Percentiles rank a stretch among this genome's conserved stretches.
phyloP scores from a whole-genome alignment of 1,140 invertebrate genomes.

The Atta colombica region DNA sequence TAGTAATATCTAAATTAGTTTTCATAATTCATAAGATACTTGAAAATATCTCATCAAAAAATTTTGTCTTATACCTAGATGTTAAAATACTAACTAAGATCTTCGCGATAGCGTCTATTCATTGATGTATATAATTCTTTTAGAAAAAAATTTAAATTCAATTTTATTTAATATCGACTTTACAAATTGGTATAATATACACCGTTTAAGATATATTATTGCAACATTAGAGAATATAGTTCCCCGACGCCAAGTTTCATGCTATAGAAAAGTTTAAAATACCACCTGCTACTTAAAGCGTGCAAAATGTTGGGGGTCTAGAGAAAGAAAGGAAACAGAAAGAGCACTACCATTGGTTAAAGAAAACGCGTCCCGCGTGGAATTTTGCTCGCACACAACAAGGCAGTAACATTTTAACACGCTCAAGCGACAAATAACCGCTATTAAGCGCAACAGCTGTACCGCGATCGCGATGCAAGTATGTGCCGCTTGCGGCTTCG shows the following conservation, averaged over 20 bases:
- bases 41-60: not conserved
- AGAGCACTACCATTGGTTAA: constrained; percentile 30
- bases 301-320: constrained; percentile 17
- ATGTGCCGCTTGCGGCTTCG: constrained; percentile 57
- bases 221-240: not conserved
- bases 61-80: not conserved
- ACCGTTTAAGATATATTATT: constrained; percentile 21
- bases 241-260: not conserved
- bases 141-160: constrained; percentile 18
- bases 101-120: not conserved
- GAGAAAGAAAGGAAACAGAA: not conserved
- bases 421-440: constrained; percentile 62
- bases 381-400: constrained; percentile 54
- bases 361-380: constrained; percentile 17
- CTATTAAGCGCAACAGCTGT: constrained; percentile 63
- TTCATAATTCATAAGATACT: not conserved
- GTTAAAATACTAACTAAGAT: not conserved
- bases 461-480: constrained; percentile 46
- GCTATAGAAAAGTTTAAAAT: constrained; percentile 28
- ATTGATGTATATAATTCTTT: not conserved
- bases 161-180: constrained; percentile 13
- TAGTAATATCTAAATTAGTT: not conserved
- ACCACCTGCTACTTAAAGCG: constrained; percentile 40
- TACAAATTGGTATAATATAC: constrained; percentile 11
- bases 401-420: constrained; percentile 64